These are phyloP conservation scores for Idaea straminata DNA, from an alignment of 2,888 invertebrate genomes.

Conservation along the genomic window DNA sequence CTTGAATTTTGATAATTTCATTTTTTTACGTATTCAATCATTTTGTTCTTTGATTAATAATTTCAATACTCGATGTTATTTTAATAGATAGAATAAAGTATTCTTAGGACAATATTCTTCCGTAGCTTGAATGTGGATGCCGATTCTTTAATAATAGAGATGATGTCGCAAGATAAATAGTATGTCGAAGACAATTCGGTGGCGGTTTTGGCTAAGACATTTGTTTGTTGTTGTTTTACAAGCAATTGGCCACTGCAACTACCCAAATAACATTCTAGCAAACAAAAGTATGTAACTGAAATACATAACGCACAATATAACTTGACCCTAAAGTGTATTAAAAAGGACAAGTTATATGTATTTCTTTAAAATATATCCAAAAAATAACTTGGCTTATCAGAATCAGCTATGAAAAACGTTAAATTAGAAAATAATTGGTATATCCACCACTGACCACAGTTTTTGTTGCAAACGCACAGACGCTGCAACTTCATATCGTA, in stretches of 20 bases:
- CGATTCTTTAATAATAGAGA: not conserved
- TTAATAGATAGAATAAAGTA: not conserved
- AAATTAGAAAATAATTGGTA: not conserved
- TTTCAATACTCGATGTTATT: not conserved
- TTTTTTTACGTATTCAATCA: not conserved
- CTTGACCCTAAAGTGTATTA: no score
- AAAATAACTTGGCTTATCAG: not conserved
- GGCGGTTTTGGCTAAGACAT: no score
- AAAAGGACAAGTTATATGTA: no score
- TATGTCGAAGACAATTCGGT: not conserved
- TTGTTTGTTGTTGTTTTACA: no score
- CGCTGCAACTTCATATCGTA: no score
- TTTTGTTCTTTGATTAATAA: not conserved
- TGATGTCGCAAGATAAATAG: not conserved
- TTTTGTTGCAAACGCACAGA: no score
- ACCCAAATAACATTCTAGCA: no score
- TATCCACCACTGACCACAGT: no score
- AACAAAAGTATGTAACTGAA: no score
- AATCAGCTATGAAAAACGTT: not conserved
- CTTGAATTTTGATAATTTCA: not conserved
- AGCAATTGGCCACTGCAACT: no score
- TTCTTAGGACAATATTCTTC: not conserved
- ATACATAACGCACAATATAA: not conserved
- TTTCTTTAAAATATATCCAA: no score
- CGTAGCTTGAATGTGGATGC: not conserved